Evolutionary conservation across 92 coral and sea anemone genomes (phyloP).

Genomic region (Parazoanthus swiftii): DNA sequence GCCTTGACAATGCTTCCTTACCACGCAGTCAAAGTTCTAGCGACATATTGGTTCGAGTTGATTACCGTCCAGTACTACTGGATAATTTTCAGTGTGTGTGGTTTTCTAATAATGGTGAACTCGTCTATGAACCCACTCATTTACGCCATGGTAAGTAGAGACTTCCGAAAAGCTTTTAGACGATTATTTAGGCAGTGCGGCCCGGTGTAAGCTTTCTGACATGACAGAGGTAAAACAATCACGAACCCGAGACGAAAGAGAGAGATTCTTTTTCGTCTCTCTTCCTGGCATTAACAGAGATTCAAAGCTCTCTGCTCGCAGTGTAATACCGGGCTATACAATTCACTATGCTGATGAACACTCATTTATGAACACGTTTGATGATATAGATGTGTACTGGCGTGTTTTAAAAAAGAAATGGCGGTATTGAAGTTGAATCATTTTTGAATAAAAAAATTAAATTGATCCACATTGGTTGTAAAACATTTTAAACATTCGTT

Average conservation of each 20-base stretch:
- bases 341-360: too few species aligned
- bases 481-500: too few species aligned
- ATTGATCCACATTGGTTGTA: too few species aligned
- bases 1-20: slow-evolving; percentile 20
- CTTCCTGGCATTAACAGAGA: too few species aligned
- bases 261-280: background rate
- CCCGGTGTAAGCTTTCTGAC: background rate
- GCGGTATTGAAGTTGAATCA: too few species aligned
- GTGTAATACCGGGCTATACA: too few species aligned
- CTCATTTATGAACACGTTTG: too few species aligned
- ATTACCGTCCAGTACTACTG: background rate
- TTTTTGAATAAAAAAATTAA: too few species aligned
- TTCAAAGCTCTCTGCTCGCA: too few species aligned
- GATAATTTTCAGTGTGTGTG: slow-evolving; percentile 14
- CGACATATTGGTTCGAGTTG: background rate
- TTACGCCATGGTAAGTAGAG: slow-evolving; percentile 30
- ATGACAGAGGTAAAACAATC: background rate
- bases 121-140: slow-evolving; percentile 31
- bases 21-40: slow-evolving; percentile 1
- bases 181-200: background rate
- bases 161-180: slow-evolving; percentile 27
- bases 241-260: background rate
- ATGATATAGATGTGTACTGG: too few species aligned
- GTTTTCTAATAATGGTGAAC: slow-evolving; percentile 26
- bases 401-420: too few species aligned